Evolutionary conservation across 1,140 invertebrate genomes (phyloP).

Genomic region (Microplitis mediator): DNA sequence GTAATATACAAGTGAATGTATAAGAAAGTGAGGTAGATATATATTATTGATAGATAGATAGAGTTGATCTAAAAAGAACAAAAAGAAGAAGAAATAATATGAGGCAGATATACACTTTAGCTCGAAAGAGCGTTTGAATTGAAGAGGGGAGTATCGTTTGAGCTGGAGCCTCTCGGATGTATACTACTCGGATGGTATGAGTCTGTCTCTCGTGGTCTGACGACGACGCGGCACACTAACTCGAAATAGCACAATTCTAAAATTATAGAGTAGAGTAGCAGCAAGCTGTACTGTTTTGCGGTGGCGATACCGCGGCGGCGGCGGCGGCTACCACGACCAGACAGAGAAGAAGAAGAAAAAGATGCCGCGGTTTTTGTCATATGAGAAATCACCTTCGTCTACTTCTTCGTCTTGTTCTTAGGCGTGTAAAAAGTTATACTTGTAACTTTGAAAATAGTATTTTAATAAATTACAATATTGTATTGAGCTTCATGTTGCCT

Average conservation of each 20-base stretch:
- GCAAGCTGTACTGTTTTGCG: conserved; percentile 12
- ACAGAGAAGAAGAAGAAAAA: conserved; percentile 4
- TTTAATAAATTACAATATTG: no score
- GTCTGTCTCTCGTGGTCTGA: conserved; percentile 15
- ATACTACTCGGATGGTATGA: conserved; percentile 14
- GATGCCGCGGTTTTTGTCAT: background rate
- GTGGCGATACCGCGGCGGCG: background rate
- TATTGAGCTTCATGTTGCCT: no score
- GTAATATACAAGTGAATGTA: background rate
- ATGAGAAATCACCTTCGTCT: conserved; percentile 3
- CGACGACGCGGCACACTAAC: conserved; percentile 19
- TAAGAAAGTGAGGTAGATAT: background rate
- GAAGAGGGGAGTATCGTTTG: conserved; percentile 1
- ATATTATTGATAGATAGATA: background rate
- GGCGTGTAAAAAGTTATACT: no score
- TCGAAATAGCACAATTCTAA: conserved; percentile 29
- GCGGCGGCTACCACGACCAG: background rate
- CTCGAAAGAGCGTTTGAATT: no score
- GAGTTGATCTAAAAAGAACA: background rate
- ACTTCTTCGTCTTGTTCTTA: background rate
- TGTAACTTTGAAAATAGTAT: no score
- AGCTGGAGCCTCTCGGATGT: conserved; percentile 3
- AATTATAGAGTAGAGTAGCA: conserved; percentile 22
- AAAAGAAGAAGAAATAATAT: background rate
- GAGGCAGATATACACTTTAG: background rate